Evolutionary conservation across 2,888 invertebrate genomes (phyloP).

Genomic region (Spodoptera picta): DNA sequence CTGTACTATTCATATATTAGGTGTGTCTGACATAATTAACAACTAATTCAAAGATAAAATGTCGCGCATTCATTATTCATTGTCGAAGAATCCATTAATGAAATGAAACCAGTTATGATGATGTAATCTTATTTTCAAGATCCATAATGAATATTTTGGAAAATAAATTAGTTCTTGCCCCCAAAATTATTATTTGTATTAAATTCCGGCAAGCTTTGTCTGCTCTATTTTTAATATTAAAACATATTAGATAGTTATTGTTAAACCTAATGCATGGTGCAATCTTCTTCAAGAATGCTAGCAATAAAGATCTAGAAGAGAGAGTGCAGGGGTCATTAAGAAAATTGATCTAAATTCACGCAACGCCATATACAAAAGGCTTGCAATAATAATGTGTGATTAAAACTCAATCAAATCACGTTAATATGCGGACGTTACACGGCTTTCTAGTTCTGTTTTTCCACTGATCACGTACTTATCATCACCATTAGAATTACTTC

Average conservation of each 20-base stretch:
- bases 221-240: no score
- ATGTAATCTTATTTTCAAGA: conserved; percentile 21
- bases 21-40: conserved; percentile 11
- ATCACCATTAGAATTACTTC: conserved; percentile 34
- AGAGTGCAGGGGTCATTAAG: conserved; percentile 16
- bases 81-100: conserved; percentile 40
- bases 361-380: conserved; percentile 16
- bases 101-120: conserved; percentile 45
- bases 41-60: conserved; percentile 11
- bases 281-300: no score
- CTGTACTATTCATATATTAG: background rate
- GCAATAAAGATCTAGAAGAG: conserved; percentile 2
- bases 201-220: no score
- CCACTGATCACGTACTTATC: conserved; percentile 63
- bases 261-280: no score
- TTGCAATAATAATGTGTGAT: conserved; percentile 41
- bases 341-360: conserved; percentile 13
- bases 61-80: conserved; percentile 31
- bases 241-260: no score
- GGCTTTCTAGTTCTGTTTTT: conserved; percentile 49
- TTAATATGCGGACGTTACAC: conserved; percentile 38
- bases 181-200: no score
- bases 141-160: no score
- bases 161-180: no score
- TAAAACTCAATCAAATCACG: conserved; percentile 43